A percentile compares a stretch with the other conserved stretches of the same genome.
Evolutionary conservation across 2,888 invertebrate species (phyloP).

Genomic region (Leptinotarsa peninsularis): DNA sequence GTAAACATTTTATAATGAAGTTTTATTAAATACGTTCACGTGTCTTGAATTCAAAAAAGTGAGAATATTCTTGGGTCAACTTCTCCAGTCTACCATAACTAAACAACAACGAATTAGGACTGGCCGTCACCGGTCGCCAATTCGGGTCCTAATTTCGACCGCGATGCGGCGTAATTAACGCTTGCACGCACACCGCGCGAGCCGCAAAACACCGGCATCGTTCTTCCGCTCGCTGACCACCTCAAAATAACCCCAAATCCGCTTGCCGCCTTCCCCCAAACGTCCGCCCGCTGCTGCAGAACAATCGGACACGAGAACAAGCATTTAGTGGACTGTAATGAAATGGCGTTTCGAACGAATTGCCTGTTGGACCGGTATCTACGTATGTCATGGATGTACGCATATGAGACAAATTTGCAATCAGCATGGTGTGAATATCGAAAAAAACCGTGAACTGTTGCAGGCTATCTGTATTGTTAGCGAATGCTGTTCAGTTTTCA

Average conservation of each 20-base stretch:
- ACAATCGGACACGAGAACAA: conserved; percentile 42
- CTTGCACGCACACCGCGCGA: conserved; percentile 61
- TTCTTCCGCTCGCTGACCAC: conserved; percentile 61
- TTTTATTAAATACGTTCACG: too few relatives aligned
- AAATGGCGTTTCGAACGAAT: conserved; percentile 41
- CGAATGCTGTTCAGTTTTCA: too few relatives aligned
- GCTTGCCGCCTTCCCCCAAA: conserved; percentile 1
- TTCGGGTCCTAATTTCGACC: conserved; percentile 52
- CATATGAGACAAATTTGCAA: conserved; percentile 24
- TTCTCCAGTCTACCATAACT: neutral
- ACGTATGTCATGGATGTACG: conserved; percentile 16
- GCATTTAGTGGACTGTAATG: conserved; percentile 44
- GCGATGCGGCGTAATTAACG: conserved; percentile 61
- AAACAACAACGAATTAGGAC: neutral
- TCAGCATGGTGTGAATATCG: conserved; percentile 14
- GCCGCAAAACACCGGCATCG: conserved; percentile 60
- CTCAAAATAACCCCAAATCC: conserved; percentile 57
- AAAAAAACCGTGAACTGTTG: conserved; percentile 1
- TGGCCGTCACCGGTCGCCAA: conserved; percentile 4
- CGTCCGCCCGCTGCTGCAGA: conserved; percentile 3
- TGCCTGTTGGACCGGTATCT: conserved; percentile 37
- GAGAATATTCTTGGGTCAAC: neutral
- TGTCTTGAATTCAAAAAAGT: neutral
- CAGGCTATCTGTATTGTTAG: neutral
- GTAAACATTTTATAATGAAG: too few relatives aligned